Evolutionary conservation across 2,888 invertebrate genomes (phyloP), one percentile per base, ranked within the genome.

Genomic region (Drosophila mimica): DNA sequence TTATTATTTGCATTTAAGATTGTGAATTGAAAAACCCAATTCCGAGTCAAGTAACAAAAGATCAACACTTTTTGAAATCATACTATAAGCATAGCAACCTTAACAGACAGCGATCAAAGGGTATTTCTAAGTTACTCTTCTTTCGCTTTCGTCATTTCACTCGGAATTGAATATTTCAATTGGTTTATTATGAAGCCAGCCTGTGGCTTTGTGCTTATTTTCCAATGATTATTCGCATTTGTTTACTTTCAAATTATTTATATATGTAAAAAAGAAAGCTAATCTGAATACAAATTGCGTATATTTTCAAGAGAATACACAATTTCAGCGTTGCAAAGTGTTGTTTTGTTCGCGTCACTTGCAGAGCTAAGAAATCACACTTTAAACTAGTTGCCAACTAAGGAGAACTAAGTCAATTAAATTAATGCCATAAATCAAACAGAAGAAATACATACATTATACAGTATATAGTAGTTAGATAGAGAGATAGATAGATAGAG

Each of bases 341-440:
- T 46, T 25, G 43, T 69, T 83, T 85, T 88, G 78, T 71, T 88
- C 73, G 81, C 66, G 60, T 74, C 53, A 74, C 81, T 81, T 77
- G 77, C 83, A 79, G 64, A 76, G 70, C 75, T 66, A 46, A 57
- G 65, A 56, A 69, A 36, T 20, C 36, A 25, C 31, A 48, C 46
- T 63, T 69, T 70, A 65, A 70, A 38, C 40, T 63, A 56, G 56
- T 70, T 58, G 48, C 36, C 56, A 80, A 72, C 67, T 68, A 74
- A 74, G 40, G 48, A 49, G 31, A 79, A 60, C 53, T 68, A 68
- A 51, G 51, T 51, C 28, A 70, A 62, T 38, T 59, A 70, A 70
- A 69, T 51, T 61, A 59, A 73, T 57, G 51, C 53, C 48, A 62
- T 68, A 67, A 74, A 69, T 76, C 61, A 34, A 59, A 59, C 31